Evolutionary conservation across 2,888 invertebrate species (phyloP).

Genomic region (Nephrotoma flavescens): DNA sequence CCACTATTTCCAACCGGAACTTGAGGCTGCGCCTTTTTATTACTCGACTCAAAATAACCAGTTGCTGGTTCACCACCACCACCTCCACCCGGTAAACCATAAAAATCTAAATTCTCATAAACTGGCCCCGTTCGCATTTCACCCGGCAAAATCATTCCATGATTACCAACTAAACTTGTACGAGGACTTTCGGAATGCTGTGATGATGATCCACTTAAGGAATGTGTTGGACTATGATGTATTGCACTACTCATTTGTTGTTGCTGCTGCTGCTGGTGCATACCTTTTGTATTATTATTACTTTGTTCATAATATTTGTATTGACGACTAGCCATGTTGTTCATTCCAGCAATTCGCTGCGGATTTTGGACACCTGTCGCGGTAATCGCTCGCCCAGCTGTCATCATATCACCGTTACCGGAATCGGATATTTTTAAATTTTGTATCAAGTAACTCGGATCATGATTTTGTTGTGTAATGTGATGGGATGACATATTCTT

Average conservation of each 20-base stretch:
- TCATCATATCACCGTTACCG: background rate
- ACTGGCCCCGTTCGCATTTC: constrained; percentile 35
- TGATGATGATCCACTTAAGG: constrained; percentile 43
- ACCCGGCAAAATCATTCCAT: constrained; percentile 14
- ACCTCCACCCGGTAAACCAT: constrained; percentile 35
- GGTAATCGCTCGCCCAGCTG: background rate
- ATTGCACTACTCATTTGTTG: constrained; percentile 14
- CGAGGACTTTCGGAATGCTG: constrained; percentile 38
- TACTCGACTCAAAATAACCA: constrained; percentile 24
- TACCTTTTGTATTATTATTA: constrained; percentile 60
- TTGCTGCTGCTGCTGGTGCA: constrained; percentile 61
- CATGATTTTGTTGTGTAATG: constrained; percentile 4
- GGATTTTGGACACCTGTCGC: background rate
- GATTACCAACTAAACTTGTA: constrained; percentile 24
- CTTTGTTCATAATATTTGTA: constrained; percentile 52
- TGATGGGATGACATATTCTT: constrained; percentile 4
- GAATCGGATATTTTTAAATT: background rate
- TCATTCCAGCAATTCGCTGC: background rate
- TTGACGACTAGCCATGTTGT: background rate
- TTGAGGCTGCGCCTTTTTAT: constrained; percentile 65
- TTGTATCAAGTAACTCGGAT: constrained; percentile 1
- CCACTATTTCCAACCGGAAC: constrained; percentile 45
- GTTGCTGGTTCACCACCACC: background rate
- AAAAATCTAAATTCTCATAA: constrained; percentile 74
- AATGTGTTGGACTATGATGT: constrained; percentile 40